Percentiles rank a stretch among this genome's conserved stretches.
phyloP scores from a whole-genome alignment of 2,113 vertebrate genomes.

The Aldabrachelys gigantea region DNA sequence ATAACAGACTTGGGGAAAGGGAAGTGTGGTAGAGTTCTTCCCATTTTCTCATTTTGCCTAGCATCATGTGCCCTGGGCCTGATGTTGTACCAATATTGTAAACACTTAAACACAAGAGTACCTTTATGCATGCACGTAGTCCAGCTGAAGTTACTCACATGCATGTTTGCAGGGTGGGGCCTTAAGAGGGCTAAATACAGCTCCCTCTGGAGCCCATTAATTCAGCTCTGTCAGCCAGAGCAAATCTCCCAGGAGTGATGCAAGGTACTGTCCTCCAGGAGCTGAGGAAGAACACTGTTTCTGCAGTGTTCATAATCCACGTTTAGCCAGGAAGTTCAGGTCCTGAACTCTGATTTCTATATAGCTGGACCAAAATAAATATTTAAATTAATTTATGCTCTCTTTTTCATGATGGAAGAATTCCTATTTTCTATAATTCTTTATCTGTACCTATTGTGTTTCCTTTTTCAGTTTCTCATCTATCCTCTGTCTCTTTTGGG shows the following conservation, averaged over 20 bases:
- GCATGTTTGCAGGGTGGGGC: slow-evolving; percentile 46
- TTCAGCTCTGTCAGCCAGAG: background rate
- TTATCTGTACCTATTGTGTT: background rate
- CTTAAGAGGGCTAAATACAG: slow-evolving; percentile 30
- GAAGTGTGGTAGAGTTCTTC: background rate
- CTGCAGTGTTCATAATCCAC: background rate
- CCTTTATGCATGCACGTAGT: slow-evolving; percentile 20
- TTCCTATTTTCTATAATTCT: background rate
- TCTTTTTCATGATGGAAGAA: background rate
- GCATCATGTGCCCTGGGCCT: background rate
- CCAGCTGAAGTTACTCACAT: slow-evolving; percentile 30
- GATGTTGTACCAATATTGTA: background rate
- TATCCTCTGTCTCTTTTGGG: background rate
- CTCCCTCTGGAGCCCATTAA: background rate
- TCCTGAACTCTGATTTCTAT: background rate
- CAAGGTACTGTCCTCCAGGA: slow-evolving; percentile 7
- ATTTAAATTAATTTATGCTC: background rate
- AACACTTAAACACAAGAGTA: slow-evolving; percentile 11
- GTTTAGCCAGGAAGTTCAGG: background rate
- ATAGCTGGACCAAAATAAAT: background rate
- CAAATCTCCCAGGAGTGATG: slow-evolving; percentile 24
- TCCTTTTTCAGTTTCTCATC: background rate
- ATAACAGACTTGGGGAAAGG: background rate
- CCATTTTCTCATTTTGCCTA: background rate
- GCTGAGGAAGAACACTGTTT: background rate